These are phyloP conservation scores for Canis aureus DNA, from an alignment of 2,113 vertebrate species.

Conservation along the genomic window DNA sequence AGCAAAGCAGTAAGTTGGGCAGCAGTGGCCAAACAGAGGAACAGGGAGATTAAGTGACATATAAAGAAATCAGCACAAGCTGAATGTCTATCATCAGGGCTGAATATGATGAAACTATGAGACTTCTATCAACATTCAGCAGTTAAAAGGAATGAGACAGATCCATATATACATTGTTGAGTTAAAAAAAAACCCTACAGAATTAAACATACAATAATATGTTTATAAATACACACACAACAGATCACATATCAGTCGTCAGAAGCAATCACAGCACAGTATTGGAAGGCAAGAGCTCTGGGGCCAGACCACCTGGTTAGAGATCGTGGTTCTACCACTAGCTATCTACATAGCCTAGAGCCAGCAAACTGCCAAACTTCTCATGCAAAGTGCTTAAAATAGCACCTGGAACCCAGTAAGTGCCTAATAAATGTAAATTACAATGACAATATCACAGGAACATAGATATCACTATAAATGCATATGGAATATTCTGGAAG, in stretches of 20 bases:
- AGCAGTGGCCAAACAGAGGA: conserved; percentile 17
- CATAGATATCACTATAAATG: neutral
- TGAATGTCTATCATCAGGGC: neutral
- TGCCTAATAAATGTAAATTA: conserved; percentile 1
- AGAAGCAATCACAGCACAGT: neutral
- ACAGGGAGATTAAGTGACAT: neutral
- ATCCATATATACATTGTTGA: neutral
- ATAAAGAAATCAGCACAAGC: conserved; percentile 8
- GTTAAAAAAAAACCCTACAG: conserved; percentile 26
- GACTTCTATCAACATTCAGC: neutral
- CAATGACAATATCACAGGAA: neutral
- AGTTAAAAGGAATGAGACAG: neutral
- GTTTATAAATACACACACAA: neutral
- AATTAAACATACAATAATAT: neutral
- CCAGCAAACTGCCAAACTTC: neutral
- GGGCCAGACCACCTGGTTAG: neutral
- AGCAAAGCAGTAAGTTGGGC: conserved; percentile 39
- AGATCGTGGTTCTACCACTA: neutral
- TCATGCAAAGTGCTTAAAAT: conserved; percentile 49
- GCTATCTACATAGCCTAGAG: neutral
- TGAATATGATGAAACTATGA: neutral
- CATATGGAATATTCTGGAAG: neutral
- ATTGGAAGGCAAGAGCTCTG: neutral
- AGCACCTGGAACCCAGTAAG: neutral
- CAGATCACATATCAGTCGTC: neutral